Percentiles rank a stretch among this genome's conserved stretches.
phyloP scores from a whole-genome alignment of 2,113 vertebrate species.

The Leucopsar rothschildi region DNA sequence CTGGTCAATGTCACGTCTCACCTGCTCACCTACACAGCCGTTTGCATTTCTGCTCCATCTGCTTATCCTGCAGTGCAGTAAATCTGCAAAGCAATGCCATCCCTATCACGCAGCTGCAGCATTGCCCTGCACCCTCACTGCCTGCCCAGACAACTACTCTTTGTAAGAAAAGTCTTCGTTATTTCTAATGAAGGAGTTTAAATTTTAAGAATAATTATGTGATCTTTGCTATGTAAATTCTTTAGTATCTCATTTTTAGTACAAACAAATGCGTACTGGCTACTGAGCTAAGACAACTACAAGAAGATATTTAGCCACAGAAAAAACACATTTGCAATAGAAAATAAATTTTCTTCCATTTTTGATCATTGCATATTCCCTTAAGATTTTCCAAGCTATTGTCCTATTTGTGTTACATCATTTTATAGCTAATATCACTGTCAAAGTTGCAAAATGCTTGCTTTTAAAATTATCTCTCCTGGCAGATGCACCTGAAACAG shows the following conservation, averaged over 20 bases:
- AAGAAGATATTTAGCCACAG: not conserved
- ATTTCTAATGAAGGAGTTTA: not conserved
- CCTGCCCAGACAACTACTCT: not conserved
- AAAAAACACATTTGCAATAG: not conserved
- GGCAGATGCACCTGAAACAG: not conserved
- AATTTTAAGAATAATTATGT: not conserved
- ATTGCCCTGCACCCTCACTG: not conserved
- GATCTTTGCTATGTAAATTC: not conserved
- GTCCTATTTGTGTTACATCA: not conserved
- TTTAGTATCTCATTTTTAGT: not conserved
- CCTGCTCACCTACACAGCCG: constrained; percentile 17
- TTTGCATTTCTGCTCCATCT: constrained; percentile 21
- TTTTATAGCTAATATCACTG: not conserved
- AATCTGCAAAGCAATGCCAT: not conserved
- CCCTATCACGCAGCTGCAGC: not conserved
- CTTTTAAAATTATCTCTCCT: not conserved
- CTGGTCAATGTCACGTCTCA: constrained; percentile 51
- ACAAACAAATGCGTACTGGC: not conserved
- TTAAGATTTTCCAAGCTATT: not conserved
- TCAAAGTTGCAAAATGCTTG: not conserved
- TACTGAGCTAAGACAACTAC: not conserved
- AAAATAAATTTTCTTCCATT: not conserved
- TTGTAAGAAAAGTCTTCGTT: not conserved
- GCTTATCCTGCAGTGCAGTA: not conserved
- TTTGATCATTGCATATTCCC: not conserved